These are phyloP conservation scores for Pituophis catenifer DNA, from an alignment of 2,113 vertebrate genomes.

Conservation along the genomic window DNA sequence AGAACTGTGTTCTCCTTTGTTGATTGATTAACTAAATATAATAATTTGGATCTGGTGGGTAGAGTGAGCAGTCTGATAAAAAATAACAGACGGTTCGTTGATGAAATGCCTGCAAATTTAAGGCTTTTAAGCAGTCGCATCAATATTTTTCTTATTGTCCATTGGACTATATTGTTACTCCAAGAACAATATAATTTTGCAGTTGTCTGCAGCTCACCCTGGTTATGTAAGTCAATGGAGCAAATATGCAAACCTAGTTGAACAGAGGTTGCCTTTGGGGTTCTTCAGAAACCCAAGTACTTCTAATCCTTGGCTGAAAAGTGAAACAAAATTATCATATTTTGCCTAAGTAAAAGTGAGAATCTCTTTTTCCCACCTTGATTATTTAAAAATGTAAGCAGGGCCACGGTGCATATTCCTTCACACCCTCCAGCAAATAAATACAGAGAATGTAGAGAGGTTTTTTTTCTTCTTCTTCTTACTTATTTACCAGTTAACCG, in stretches of 20 bases:
- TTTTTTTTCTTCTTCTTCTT: slow-evolving; percentile 6
- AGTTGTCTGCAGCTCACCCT: slow-evolving; percentile 40
- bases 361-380: neutral
- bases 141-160: slow-evolving; percentile 60
- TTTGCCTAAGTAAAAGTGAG: neutral
- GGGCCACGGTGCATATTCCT: slow-evolving; percentile 37
- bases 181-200: slow-evolving; percentile 58
- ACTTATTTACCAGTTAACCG: slow-evolving; percentile 47
- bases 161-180: slow-evolving; percentile 54
- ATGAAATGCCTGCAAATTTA: neutral
- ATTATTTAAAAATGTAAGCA: slow-evolving; percentile 62
- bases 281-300: slow-evolving; percentile 57
- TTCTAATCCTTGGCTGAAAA: slow-evolving; percentile 66
- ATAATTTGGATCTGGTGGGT: neutral
- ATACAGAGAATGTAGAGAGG: slow-evolving; percentile 22
- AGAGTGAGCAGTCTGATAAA: neutral
- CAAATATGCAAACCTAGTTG: slow-evolving; percentile 64
- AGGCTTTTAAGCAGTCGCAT: slow-evolving; percentile 54
- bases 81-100: neutral
- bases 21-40: neutral
- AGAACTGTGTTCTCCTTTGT: too few species aligned
- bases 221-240: slow-evolving; percentile 65
- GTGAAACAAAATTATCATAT: slow-evolving; percentile 47
- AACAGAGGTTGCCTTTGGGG: slow-evolving; percentile 68
- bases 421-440: slow-evolving; percentile 58